Base-by-base conservation (phyloP, 92 coral and sea anemone genomes). In the Phymanthus crucifer region DNA sequence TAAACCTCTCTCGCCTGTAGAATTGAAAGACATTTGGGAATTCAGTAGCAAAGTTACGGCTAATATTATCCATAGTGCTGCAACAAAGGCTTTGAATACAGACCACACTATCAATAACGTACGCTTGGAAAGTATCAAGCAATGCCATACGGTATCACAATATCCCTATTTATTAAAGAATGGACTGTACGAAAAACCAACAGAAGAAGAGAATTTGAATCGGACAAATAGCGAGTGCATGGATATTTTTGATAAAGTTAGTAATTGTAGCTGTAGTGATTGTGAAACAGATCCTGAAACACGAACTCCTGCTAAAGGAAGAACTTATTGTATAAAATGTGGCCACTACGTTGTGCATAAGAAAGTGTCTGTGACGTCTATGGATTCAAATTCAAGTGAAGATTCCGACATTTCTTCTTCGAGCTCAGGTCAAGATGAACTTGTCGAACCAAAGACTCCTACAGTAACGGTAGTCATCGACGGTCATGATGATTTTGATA, bases 141-240 rank as follows among this genome's bases (percentile, higher is more conserved):
- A 74, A 75, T 87, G 84, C 70, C 82, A 85, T 69, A 84, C 94
- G 21, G 83, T 87, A 36, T 87, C 97, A 27, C 93, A 89, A 58
- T 92, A 87, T 82, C 90, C 94, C n/a, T 77, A 84, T 56, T 86
- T 92, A 75, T 89, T 93, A 64, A 82, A 77, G 34, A 84, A 83
- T 73, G 92, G 81, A 31, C 32, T 83, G 40, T 85, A 89, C 1
- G 74, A 61, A 17, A 16, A 70, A 3, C 69, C 61, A 32, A 57
- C 47, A 71, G 69, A 73, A 46, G 54, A 85, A 79, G 43, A 56
- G 47, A 61, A 58, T 65, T 64, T 78, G 66, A 72, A 79, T 79
- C 75, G 80, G 74, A 61, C 76, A 77, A 13, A 56, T 78, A 37
- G 89, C 35, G 66, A 32, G 11, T 73, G 57, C 38, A 45, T 70